A percentile compares a stretch with the other conserved stretches of the same genome.
Evolutionary conservation across 1,140 invertebrate species (phyloP).

Genomic region (Saccostrea echinata): DNA sequence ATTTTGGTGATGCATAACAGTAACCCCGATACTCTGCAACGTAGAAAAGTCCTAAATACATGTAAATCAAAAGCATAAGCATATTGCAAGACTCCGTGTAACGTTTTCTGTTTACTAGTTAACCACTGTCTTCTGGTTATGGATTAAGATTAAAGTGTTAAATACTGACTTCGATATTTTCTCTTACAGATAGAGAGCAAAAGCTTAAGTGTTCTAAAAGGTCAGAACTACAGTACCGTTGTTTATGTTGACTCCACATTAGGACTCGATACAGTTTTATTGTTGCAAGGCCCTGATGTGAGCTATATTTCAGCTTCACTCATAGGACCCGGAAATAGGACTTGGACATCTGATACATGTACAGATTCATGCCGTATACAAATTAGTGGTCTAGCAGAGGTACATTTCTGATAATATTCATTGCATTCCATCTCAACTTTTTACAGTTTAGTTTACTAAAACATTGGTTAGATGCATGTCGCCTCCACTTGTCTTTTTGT

Average conservation of each 20-base stretch:
- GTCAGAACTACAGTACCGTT: neutral
- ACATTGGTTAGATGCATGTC: too few species aligned
- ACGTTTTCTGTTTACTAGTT: too few species aligned
- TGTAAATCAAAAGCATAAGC: too few species aligned
- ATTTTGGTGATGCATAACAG: too few species aligned
- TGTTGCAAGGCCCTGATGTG: neutral
- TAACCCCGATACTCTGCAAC: too few species aligned
- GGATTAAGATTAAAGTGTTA: neutral
- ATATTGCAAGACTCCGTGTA: too few species aligned
- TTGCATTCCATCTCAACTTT: too few species aligned
- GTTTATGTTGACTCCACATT: neutral
- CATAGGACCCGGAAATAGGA: neutral
- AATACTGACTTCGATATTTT: neutral
- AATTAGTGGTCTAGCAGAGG: neutral
- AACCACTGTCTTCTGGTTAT: too few species aligned
- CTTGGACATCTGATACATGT: neutral
- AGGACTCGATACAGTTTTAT: neutral
- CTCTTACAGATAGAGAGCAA: neutral
- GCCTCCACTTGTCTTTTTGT: too few species aligned
- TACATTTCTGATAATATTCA: neutral
- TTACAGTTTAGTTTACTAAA: too few species aligned
- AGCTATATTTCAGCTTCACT: neutral
- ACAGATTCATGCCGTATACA: neutral
- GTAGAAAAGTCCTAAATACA: too few species aligned
- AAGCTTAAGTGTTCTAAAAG: neutral